phyloP scores from a whole-genome alignment of 2,113 vertebrate species.

The Cochlearius cochlearius region DNA sequence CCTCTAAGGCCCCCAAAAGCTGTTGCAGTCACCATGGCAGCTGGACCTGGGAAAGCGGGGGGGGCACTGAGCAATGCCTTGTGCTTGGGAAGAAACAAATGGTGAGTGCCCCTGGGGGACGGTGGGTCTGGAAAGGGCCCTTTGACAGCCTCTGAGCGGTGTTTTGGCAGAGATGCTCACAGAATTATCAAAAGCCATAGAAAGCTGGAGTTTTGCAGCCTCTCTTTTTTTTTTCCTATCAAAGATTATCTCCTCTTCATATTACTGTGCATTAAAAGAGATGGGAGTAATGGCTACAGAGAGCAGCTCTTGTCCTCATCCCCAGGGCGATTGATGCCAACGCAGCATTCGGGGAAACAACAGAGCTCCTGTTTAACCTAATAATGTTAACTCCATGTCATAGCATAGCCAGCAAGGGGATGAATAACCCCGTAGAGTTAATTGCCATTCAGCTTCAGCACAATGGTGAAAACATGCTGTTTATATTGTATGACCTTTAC shows the following conservation, averaged over 20 bases:
- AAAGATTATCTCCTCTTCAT: not conserved
- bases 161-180: not conserved
- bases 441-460: not conserved
- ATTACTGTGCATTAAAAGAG: not conserved
- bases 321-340: not conserved
- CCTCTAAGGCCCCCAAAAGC: not conserved
- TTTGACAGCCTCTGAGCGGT: fast-evolving
- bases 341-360: not conserved
- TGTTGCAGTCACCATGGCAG: not conserved
- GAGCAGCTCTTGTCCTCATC: not conserved
- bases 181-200: not conserved
- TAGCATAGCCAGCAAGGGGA: not conserved
- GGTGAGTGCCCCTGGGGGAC: not conserved
- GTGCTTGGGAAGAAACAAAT: not conserved
- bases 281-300: not conserved
- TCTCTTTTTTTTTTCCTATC: not conserved
- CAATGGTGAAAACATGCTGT: not conserved
- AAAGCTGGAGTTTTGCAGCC: not conserved
- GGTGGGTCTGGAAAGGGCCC: not conserved
- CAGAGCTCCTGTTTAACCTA: not conserved
- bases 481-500: not conserved
- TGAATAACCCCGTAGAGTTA: not conserved
- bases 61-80: not conserved
- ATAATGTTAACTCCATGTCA: not conserved
- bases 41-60: not conserved